Evolutionary conservation across 2,888 invertebrate genomes (phyloP).

Genomic region (Diarsia brunnea): DNA sequence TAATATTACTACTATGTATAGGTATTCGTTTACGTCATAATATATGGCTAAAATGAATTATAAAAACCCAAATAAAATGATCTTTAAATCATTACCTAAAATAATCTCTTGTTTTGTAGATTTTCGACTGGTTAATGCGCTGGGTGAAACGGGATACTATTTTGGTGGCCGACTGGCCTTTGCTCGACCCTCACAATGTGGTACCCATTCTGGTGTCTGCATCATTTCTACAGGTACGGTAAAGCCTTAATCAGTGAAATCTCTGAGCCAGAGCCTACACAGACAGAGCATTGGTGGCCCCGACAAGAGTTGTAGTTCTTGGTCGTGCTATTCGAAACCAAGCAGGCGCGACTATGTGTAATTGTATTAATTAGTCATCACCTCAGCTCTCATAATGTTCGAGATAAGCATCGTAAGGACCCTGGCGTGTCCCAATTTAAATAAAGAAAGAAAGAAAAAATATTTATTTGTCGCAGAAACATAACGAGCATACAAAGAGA

Average conservation of each 20-base stretch:
- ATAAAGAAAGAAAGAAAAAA: too few species aligned
- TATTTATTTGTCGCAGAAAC: too few species aligned
- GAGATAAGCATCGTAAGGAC: background rate
- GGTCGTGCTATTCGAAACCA: background rate
- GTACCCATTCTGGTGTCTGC: constrained; percentile 98
- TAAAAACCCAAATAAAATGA: background rate
- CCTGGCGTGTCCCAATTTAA: background rate
- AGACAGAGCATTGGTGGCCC: background rate
- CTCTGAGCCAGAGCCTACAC: background rate
- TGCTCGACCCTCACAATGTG: constrained; percentile 95
- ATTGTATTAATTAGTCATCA: background rate
- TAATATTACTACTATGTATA: too few species aligned
- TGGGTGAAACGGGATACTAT: constrained; percentile 96
- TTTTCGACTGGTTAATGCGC: constrained; percentile 99
- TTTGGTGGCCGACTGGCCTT: constrained; percentile 92
- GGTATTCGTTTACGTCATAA: too few species aligned
- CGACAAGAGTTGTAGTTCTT: background rate
- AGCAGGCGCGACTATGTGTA: background rate
- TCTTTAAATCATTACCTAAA: background rate
- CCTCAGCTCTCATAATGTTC: background rate
- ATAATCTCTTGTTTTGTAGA: constrained; percentile 84
- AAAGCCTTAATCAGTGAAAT: background rate
- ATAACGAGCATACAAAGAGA: too few species aligned
- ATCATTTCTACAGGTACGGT: constrained; percentile 94
- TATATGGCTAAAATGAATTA: background rate